phyloP scores from a whole-genome alignment of 2,888 invertebrate genomes.

The Lasioglossum leucozonium region DNA sequence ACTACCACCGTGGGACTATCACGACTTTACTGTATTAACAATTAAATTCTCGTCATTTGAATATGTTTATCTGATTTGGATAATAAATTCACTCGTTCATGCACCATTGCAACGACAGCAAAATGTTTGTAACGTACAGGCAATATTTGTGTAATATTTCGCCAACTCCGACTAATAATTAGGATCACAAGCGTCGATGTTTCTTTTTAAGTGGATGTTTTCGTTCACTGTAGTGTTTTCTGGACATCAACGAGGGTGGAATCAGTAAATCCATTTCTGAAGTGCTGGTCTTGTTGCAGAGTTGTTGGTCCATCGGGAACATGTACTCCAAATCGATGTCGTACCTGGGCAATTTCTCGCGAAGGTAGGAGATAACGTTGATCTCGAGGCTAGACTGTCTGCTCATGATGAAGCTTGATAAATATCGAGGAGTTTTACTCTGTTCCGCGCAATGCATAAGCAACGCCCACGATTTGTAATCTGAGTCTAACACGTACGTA shows the following conservation, averaged over 20 bases:
- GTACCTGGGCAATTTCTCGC: constrained; percentile 91
- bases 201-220: constrained; percentile 85
- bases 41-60: neutral
- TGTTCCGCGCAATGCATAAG: constrained; percentile 95
- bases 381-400: constrained; percentile 86
- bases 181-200: constrained; percentile 73
- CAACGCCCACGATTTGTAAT: constrained; percentile 93
- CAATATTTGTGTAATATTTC: neutral
- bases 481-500: constrained; percentile 93
- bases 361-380: constrained; percentile 91
- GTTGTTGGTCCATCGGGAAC: constrained; percentile 91
- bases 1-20: no score
- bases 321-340: constrained; percentile 94
- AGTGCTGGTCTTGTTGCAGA: constrained; percentile 86
- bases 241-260: constrained; percentile 73
- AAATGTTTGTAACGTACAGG: neutral
- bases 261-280: constrained; percentile 80
- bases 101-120: neutral
- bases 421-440: constrained; percentile 90
- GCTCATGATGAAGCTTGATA: constrained; percentile 93
- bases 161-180: neutral
- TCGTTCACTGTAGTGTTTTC: constrained; percentile 74
- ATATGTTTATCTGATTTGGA: neutral
- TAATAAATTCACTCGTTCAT: neutral
- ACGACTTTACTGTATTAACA: no score